A percentile compares a stretch with the other conserved stretches of the same genome.
Evolutionary conservation across 2,888 invertebrate species (phyloP).

Genomic region (Maniola hyperantus): DNA sequence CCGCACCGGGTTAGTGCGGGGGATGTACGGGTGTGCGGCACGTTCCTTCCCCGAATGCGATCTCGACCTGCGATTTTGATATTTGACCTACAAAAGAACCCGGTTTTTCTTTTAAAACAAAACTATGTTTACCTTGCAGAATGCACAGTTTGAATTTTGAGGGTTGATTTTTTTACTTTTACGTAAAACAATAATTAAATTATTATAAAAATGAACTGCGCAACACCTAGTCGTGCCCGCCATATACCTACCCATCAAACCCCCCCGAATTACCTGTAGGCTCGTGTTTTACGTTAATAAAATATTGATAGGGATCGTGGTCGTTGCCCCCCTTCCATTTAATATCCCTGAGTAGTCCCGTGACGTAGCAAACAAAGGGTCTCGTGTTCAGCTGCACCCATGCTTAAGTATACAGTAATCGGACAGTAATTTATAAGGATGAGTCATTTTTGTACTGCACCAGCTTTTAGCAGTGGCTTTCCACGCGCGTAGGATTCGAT

Average conservation of each 20-base stretch:
- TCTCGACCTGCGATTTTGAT: too few relatives aligned
- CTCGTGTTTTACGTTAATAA: conserved; percentile 33
- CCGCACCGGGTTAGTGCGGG: too few relatives aligned
- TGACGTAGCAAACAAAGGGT: conserved; percentile 76
- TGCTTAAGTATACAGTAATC: conserved; percentile 62
- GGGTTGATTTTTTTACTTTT: too few relatives aligned
- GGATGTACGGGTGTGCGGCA: too few relatives aligned
- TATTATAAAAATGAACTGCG: neutral
- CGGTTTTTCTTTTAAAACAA: too few relatives aligned
- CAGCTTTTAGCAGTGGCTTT: neutral
- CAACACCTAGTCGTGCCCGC: neutral
- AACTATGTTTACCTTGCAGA: too few relatives aligned
- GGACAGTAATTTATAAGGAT: conserved; percentile 66
- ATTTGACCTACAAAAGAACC: too few relatives aligned
- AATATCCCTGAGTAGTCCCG: conserved; percentile 79
- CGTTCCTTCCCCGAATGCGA: too few relatives aligned
- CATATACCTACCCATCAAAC: neutral
- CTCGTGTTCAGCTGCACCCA: conserved; percentile 72
- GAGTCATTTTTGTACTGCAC: conserved; percentile 56
- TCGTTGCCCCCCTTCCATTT: conserved; percentile 63
- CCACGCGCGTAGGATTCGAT: neutral
- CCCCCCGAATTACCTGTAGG: conserved; percentile 22
- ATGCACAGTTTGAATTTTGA: too few relatives aligned
- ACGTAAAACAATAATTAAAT: too few relatives aligned
- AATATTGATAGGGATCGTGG: conserved; percentile 51